Evolutionary conservation across 2,888 invertebrate genomes (phyloP), one percentile per base, ranked within the genome.

Genomic region (Volucella bombylans): DNA sequence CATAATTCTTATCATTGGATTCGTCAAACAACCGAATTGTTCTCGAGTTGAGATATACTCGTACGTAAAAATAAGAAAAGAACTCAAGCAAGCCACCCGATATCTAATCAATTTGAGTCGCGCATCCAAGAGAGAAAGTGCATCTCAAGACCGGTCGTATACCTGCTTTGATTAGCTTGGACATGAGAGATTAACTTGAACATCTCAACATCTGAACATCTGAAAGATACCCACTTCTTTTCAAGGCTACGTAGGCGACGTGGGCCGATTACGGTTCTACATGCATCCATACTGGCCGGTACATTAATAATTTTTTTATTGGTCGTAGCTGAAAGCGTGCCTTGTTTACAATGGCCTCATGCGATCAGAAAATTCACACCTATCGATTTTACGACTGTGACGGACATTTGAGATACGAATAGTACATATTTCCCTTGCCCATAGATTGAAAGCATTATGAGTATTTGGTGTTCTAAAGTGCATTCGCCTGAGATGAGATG

Each of bases 311-410:
- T 68, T 82, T 61, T 67, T 65, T 77, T 83, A 79, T 61, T 83
- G 68, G 62, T 73, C 82, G 47, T 79, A 79, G 69, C 82, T 47
- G 59, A 83, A 68, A 74, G 55, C 67, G 47, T n/a, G 55, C 67
- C 78, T 47, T 49, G 64, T 65, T 73, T 82, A 73, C 78, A 77
- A 82, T 68, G 49, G 59, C 52, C 54, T 76, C 65, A 67, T 59
- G 4, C 14, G 47, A 55, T 59, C 62, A 76, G 69, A 69, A 31
- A 69, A 79, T 79, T 83, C 79, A 74, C 82, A 79, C 82, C 79
- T 83, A 79, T 79, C 82, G 69, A 64, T 49, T 83, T 76, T 68
- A 80, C 67, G 79, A 80, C 59, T 80, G 47, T 82, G 81, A 79
- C 79, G 55, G 69, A 59, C 79, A 64, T 54, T 64, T 73, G 59